phyloP scores from a whole-genome alignment of 2,888 invertebrate genomes.

The Cheilosia soror region DNA sequence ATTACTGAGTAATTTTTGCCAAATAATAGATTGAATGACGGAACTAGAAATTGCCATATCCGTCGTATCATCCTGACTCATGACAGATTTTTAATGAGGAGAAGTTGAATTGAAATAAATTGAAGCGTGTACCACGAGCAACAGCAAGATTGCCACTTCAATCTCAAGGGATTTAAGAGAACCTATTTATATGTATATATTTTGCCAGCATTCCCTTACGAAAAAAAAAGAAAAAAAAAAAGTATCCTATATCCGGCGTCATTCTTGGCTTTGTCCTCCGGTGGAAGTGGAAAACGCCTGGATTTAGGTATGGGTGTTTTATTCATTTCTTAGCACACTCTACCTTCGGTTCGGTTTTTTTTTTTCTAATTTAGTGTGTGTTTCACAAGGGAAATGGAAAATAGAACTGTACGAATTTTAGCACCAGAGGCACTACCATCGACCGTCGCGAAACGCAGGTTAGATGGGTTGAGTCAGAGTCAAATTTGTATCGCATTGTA shows the following conservation, averaged over 20 bases:
- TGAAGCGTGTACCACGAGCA: slow-evolving; percentile 15
- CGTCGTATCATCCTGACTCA: slow-evolving; percentile 9
- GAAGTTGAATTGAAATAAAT: slow-evolving; percentile 55
- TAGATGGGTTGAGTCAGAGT: slow-evolving; percentile 9
- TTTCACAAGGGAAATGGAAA: slow-evolving; percentile 10
- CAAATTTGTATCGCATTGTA: slow-evolving; percentile 45
- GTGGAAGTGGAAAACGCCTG: slow-evolving; percentile 15
- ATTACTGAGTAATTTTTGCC: slow-evolving; percentile 50
- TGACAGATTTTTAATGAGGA: slow-evolving; percentile 51
- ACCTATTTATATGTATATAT: no score
- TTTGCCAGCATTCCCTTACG: no score
- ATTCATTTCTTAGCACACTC: slow-evolving; percentile 55
- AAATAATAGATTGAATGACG: slow-evolving; percentile 57
- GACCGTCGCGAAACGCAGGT: no score
- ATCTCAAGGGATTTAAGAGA: no score
- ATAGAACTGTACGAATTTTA: slow-evolving; percentile 33
- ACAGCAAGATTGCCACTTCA: no score
- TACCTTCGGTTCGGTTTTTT: background rate
- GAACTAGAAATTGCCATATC: slow-evolving; percentile 41
- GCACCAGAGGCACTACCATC: slow-evolving; percentile 26
- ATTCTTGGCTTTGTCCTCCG: slow-evolving; percentile 24
- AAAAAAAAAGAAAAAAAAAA: background rate
- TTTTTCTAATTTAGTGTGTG: slow-evolving; percentile 44
- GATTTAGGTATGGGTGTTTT: slow-evolving; percentile 47
- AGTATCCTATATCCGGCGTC: slow-evolving; percentile 20